phyloP scores from a whole-genome alignment of 2,113 vertebrate genomes.

The Sakesphorus luctuosus region DNA sequence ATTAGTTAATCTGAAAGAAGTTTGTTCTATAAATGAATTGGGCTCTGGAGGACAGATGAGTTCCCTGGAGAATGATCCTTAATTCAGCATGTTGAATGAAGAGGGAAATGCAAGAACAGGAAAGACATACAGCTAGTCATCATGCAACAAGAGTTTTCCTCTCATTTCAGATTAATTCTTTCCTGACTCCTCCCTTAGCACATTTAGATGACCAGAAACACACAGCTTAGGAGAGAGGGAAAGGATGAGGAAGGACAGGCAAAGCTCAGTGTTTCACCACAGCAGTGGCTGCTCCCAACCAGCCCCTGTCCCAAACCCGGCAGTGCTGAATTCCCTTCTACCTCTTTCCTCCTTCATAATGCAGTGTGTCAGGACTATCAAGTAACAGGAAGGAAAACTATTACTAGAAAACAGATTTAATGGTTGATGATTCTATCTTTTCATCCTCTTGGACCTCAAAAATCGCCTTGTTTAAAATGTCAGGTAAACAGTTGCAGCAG shows the following conservation, averaged over 20 bases:
- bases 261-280: accelerated
- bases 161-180: neutral
- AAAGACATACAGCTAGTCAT: neutral
- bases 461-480: neutral
- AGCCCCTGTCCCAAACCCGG: neutral
- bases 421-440: accelerated
- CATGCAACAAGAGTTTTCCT: neutral
- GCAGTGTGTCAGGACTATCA: neutral
- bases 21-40: neutral
- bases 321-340: neutral
- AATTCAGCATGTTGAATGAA: neutral
- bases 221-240: neutral
- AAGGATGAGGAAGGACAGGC: neutral
- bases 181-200: neutral
- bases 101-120: neutral
- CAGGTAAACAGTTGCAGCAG: neutral
- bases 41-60: neutral
- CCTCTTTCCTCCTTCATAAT: neutral
- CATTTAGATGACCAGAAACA: neutral
- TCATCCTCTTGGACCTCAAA: neutral
- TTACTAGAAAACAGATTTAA: neutral
- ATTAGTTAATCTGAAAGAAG: neutral
- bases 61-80: neutral
- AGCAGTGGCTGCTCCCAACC: neutral
- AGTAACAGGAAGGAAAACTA: neutral